Conservation (phyloP, 2,888 invertebrate genomes). For the Piscicola geometra region DNA sequence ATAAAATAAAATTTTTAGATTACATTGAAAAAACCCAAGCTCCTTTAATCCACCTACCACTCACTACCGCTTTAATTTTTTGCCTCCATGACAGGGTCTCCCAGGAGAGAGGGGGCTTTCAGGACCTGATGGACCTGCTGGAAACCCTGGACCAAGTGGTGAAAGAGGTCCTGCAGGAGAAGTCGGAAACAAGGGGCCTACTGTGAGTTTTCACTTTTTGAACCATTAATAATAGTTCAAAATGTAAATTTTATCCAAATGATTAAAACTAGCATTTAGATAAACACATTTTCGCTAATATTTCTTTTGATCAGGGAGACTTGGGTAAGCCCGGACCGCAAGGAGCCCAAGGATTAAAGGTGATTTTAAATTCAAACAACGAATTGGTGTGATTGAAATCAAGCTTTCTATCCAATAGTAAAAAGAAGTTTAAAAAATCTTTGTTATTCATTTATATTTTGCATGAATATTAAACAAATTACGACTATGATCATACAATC, state of each 20-base stretch:
- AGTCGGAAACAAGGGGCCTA: constrained; percentile 39
- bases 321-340: constrained; percentile 37
- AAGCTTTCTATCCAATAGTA: too few relatives aligned
- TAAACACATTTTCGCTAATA: too few relatives aligned
- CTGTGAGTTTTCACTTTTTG: constrained; percentile 35
- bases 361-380: too few relatives aligned
- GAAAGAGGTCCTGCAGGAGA: constrained; percentile 40
- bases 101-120: constrained; percentile 40
- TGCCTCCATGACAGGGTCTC: constrained; percentile 31
- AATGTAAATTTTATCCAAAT: background rate
- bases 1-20: too few relatives aligned
- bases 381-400: too few relatives aligned
- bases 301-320: constrained; percentile 37
- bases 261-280: background rate
- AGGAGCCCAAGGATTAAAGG: constrained; percentile 41
- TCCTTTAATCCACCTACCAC: too few relatives aligned
- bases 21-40: too few relatives aligned
- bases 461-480: too few relatives aligned
- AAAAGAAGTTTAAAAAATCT: too few relatives aligned
- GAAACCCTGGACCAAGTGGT: constrained; percentile 38
- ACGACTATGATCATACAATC: too few relatives aligned
- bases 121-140: constrained; percentile 40
- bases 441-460: too few relatives aligned
- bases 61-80: too few relatives aligned
- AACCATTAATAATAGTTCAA: background rate